Base-by-base conservation (phyloP, 1,140 invertebrate species). In the Cheumatopsyche charites region DNA sequence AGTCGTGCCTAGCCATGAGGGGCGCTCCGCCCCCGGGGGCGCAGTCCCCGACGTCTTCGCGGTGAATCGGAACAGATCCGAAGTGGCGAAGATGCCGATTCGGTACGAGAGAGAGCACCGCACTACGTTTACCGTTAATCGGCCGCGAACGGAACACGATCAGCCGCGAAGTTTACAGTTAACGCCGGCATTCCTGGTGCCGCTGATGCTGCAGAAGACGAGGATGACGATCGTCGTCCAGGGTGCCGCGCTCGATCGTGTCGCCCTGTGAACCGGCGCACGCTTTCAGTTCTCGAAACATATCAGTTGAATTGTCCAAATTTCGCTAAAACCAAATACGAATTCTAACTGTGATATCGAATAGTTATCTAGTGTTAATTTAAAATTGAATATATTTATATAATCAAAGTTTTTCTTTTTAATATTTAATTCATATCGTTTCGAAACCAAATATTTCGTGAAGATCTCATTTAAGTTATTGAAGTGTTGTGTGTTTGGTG, bases 101-200 rank as follows among this genome's bases (percentile, higher is more conserved):
- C 55, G 55, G 23, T 12, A 13, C 11, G 55, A 12, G 19, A 21
- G 43, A 15, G 45, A 19, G 63, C 63, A 17, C 63, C 15, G 41
- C 42, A 29, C 61, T 68, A 9, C 58, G 61, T 66, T 66, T 73
- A 73, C 73, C 73, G 73, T 71, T 74, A 74, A 52, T 47, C 41
- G 21, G 65, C 43, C 63, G 62, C 41, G 26, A 21, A 63, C 58
- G 23, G 47, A 26, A 43, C 42, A 29, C 29, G 62, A 42, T 21
- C 29, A 41, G 47, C 67, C 55, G 62, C 36, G 55, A 49, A 26
- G 61, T 75, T 75, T 75, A 75, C 73, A 75, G 73, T 75, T 75
- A 75, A 45, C 29, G 65, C 49, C 67, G 55, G 65, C 73, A 71
- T 71, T 71, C 70, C 66, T 49, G 15, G 29, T 26, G 15, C 68